These are phyloP conservation scores for Coelopa pilipes DNA, from an alignment of 2,888 invertebrate species.

Conservation along the genomic window DNA sequence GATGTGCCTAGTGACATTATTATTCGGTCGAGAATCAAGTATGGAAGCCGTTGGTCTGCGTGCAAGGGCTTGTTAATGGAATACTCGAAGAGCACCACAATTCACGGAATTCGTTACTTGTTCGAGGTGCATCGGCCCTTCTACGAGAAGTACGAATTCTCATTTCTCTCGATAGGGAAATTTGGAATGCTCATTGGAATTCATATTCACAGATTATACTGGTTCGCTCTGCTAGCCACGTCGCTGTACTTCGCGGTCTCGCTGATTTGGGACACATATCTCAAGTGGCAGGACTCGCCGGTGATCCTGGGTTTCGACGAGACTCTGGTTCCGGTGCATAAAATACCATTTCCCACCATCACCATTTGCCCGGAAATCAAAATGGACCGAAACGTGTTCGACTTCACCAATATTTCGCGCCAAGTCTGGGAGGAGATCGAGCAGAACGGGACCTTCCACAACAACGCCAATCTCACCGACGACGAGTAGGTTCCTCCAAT, in stretches of 20 bases:
- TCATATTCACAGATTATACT: constrained; percentile 54
- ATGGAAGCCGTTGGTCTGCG: constrained; percentile 58
- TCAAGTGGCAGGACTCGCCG: constrained; percentile 61
- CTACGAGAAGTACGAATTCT: constrained; percentile 57
- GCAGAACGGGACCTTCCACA: constrained; percentile 42
- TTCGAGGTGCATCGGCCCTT: constrained; percentile 62
- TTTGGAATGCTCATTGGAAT: background rate
- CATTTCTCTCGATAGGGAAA: background rate
- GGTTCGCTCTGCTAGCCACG: constrained; percentile 57
- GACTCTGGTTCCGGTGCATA: constrained; percentile 60
- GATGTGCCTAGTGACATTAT: constrained; percentile 64
- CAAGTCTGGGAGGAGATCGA: constrained; percentile 50
- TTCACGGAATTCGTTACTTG: constrained; percentile 64
- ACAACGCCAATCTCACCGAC: constrained; percentile 43
- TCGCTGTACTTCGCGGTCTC: constrained; percentile 60
- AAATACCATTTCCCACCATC: constrained; percentile 63
- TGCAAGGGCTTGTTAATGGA: constrained; percentile 61
- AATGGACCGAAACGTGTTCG: constrained; percentile 58
- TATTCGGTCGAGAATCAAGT: constrained; percentile 61
- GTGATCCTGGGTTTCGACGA: constrained; percentile 63
- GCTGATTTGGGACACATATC: constrained; percentile 59
- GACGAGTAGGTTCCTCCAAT: constrained; percentile 46
- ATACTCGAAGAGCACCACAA: constrained; percentile 60
- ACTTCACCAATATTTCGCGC: constrained; percentile 55
- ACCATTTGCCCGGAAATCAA: constrained; percentile 65